phyloP scores from a whole-genome alignment of 2,888 invertebrate species.

The Diarsia brunnea region DNA sequence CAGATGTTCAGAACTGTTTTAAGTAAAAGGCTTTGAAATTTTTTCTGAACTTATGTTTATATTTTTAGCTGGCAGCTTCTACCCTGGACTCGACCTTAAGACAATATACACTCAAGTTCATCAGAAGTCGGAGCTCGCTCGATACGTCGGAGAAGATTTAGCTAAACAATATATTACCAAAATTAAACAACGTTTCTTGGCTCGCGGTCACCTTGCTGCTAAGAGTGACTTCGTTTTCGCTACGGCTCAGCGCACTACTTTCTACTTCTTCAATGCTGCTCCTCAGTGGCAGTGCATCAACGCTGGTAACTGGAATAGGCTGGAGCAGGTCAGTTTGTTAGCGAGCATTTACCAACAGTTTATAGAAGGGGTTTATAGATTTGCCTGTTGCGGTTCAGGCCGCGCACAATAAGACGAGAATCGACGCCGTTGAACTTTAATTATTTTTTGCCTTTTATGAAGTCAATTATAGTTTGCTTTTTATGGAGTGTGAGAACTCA shows the following conservation, averaged over 20 bases:
- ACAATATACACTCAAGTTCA: slow-evolving; percentile 80
- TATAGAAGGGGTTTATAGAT: background rate
- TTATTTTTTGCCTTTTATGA: background rate
- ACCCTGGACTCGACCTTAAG: slow-evolving; percentile 81
- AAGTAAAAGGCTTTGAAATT: background rate
- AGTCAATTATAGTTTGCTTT: background rate
- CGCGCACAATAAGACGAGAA: background rate
- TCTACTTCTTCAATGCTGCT: slow-evolving; percentile 92
- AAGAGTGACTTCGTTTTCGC: slow-evolving; percentile 92
- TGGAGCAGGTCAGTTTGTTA: slow-evolving; percentile 81
- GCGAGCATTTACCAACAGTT: background rate
- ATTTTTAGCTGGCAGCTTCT: slow-evolving; percentile 86
- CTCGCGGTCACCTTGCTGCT: slow-evolving; percentile 92
- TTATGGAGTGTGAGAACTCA: too few relatives aligned
- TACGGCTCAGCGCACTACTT: slow-evolving; percentile 90
- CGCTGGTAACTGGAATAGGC: slow-evolving; percentile 90
- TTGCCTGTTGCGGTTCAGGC: background rate
- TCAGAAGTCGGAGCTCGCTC: slow-evolving; percentile 77
- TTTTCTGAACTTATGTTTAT: background rate
- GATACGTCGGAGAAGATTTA: slow-evolving; percentile 73
- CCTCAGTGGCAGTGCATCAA: slow-evolving; percentile 93
- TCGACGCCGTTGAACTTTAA: background rate
- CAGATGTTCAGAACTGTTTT: background rate
- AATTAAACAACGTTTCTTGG: slow-evolving; percentile 82
- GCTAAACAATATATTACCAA: slow-evolving; percentile 85